Conservation (phyloP, 53 echinoderm and acorn worm species). For the Pentamera pediparva region DNA sequence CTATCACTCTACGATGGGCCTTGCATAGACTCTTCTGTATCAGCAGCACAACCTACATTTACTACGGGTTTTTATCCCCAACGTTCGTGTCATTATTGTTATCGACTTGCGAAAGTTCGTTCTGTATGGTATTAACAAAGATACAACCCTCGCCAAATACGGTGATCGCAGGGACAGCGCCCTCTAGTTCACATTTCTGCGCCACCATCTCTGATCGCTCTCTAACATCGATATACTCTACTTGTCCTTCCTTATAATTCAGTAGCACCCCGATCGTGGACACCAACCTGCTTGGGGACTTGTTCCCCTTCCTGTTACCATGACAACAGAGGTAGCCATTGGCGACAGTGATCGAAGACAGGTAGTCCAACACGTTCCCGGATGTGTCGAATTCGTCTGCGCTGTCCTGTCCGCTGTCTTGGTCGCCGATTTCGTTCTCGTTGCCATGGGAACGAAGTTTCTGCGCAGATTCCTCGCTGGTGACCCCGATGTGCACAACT, state of each 20-base stretch:
- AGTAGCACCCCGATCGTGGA: neutral
- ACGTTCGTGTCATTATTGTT: too few relatives aligned
- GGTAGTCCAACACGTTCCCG: neutral
- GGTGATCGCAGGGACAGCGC: slow-evolving; percentile 23
- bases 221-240: neutral
- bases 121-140: slow-evolving; percentile 8
- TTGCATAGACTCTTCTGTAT: too few relatives aligned
- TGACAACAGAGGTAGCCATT: slow-evolving; percentile 12
- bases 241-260: neutral
- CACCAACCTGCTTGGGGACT: neutral
- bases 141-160: slow-evolving; percentile 12
- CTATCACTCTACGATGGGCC: too few relatives aligned
- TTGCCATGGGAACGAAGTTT: slow-evolving; percentile 34
- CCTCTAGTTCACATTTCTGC: slow-evolving; percentile 4
- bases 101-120: too few relatives aligned
- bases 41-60: too few relatives aligned
- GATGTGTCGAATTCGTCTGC: slow-evolving; percentile 56
- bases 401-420: slow-evolving; percentile 97
- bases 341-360: neutral
- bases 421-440: slow-evolving; percentile 56
- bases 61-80: too few relatives aligned
- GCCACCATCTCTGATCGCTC: neutral
- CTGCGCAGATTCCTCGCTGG: slow-evolving; percentile 50
- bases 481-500: slow-evolving; percentile 55
- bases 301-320: slow-evolving; percentile 8